Conservation (phyloP, 2,797 vertebrate species). For the Artibeus jamaicensis region DNA sequence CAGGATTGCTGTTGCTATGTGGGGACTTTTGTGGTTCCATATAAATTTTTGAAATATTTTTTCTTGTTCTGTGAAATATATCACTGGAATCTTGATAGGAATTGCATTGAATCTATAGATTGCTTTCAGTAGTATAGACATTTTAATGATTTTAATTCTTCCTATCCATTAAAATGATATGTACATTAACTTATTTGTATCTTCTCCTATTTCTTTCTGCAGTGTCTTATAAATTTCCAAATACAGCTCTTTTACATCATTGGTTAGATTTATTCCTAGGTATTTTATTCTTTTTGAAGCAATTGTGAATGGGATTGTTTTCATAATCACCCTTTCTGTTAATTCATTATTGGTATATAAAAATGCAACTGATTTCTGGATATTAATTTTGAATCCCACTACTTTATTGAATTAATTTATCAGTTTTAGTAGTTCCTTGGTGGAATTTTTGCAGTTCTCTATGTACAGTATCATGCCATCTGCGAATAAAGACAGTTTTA, state of each 20-base stretch:
- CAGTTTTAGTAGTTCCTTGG: background rate
- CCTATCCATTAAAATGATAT: background rate
- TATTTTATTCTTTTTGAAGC: background rate
- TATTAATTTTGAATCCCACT: background rate
- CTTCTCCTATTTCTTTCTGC: background rate
- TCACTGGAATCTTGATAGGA: background rate
- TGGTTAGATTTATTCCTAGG: background rate
- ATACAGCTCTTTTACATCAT: background rate
- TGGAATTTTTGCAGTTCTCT: background rate
- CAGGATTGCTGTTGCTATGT: background rate
- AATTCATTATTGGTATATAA: background rate
- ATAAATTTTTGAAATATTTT: background rate
- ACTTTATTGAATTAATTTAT: background rate
- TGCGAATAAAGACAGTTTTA: background rate
- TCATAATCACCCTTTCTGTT: background rate
- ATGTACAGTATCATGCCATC: background rate
- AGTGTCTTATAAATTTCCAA: background rate
- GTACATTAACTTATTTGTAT: background rate
- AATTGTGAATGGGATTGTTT: background rate
- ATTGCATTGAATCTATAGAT: background rate
- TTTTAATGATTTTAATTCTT: background rate
- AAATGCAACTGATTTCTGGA: background rate
- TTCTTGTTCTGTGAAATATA: background rate
- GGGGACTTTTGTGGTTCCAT: background rate
- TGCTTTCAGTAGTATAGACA: background rate